Percentiles rank a stretch among this genome's conserved stretches.
Evolutionary conservation across 2,113 vertebrate species (phyloP).

Genomic region (Carettochelys insculpta): DNA sequence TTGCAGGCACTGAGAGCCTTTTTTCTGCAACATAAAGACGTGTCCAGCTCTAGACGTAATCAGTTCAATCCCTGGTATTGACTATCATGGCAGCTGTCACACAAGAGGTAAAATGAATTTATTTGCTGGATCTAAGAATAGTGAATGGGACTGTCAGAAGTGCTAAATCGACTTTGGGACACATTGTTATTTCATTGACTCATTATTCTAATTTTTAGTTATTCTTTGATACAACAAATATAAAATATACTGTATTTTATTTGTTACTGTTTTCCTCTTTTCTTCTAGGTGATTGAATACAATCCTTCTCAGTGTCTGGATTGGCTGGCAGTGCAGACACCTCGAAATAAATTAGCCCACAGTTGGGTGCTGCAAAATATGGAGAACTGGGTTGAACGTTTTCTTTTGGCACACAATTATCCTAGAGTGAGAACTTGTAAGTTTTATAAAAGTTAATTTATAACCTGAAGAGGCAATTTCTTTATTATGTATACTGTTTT

Average conservation of each 20-base stretch:
- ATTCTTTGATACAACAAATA: rapidly evolving
- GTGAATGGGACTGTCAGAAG: neutral
- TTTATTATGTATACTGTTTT: neutral
- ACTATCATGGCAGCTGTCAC: neutral
- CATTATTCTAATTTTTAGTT: neutral
- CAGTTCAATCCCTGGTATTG: neutral
- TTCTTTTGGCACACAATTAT: constrained; percentile 98
- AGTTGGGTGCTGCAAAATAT: constrained; percentile 99
- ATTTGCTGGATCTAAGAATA: neutral
- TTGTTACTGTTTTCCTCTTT: constrained; percentile 1
- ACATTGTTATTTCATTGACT: neutral
- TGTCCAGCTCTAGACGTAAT: neutral
- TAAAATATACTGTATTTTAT: neutral
- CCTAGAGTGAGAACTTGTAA: constrained; percentile 98
- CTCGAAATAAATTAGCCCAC: constrained; percentile 96
- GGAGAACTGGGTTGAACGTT: constrained; percentile 99
- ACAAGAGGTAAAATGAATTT: neutral
- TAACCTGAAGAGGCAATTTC: too few species aligned
- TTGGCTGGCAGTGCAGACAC: constrained; percentile 97
- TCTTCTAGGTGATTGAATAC: constrained; percentile 93
- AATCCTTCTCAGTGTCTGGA: constrained; percentile 99
- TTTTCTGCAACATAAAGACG: neutral
- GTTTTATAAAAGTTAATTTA: constrained; percentile 53
- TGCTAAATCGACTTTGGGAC: neutral
- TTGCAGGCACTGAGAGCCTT: neutral